Evolutionary conservation across 2,888 invertebrate species (phyloP), one percentile per base, ranked within the genome.

Genomic region (Dione vanillae): DNA sequence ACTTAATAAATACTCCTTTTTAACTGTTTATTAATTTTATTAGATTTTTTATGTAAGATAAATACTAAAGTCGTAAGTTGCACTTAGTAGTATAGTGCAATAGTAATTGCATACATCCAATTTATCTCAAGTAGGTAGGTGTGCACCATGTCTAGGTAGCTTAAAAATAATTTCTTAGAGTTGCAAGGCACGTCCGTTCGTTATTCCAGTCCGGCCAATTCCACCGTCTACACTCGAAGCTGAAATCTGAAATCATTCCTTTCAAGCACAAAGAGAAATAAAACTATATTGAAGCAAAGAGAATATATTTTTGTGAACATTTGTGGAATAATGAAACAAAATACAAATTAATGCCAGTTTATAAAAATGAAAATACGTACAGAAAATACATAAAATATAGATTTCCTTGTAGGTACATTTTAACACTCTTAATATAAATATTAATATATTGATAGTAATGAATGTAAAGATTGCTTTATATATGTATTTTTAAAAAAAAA

Each of bases 181-280:
- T 88, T 90, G 86, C 90, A 82, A 82, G 82, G 85, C 91, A 91
- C 91, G 92, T 91, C 73, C 87, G 79, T 83, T 79, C 84, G 87
- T 91, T 90, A 91, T 88, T 88, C 85, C 84, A 82, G 89, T 84
- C 85, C 84, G 82, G 81, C 84, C 88, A 85, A 88, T 90, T 86
- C 83, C 82, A 78, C 75, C 85, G 86, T 85, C 85, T 81, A 77
- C 78, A 80, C 80, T 77, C 82, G 78, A 82, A 79, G 79, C 75
- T 80, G 79, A 84, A 85, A 87, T 84, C 83, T 80, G 82, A 85
- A 87, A 86, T 84, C 82, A 78, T 82, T 77, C 75, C 69, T 72
- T 74, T 77, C 67, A 72, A 74, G 69, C 75, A 77, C 76, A 80
- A 80, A 78, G 75, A 74, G 70, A 78, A 80, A 81, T 81, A 80